Base-by-base conservation (phyloP, 1,140 invertebrate genomes). In the Pissodes strobi region DNA sequence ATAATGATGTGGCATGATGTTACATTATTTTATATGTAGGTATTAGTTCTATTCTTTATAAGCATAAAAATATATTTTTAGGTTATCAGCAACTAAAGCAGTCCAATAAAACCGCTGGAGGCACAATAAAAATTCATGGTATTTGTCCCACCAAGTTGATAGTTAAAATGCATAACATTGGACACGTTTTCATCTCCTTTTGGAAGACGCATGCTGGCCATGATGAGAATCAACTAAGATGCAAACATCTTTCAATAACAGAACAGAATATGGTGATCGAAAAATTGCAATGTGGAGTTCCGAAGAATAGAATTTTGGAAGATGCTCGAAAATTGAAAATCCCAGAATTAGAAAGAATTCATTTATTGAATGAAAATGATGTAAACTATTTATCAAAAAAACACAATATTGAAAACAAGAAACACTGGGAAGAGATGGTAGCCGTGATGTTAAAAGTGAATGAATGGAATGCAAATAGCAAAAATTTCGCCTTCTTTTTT, bases 401-500 rank as follows among this genome's bases (percentile, higher is more conserved):
- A 48, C 38, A 48, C 57, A 57, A 63, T 41, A 49, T 67, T 17
- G 13, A 27, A 4, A 52, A 62, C n/a, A 66, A 38, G 22, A 49
- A 22, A 56, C 39, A 66, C 45, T 17, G 43, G 13, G 25, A 62
- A 55, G 19, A 39, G 1, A 66, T 60, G 64, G 30, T 66, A 34
- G 64, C 64, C 0, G 48, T 60, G n/a, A 19, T 25, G 18, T 30
- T 66, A 21, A 59, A 60, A 41, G 39, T 66, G 8, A 18, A 66
- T 19, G 64, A 66, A 52, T 66, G 56, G 64, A 66, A 66, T 45
- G 17, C 4, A 12, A 23, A 60, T 60, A 45, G 48, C 13, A 60
- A 61, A 61, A 66, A 66, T 60, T 61, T 49, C 51, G 23, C 23
- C 12, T 66, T 66, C 41, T 45, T 66, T 6, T 66, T 60, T 45